phyloP scores from a whole-genome alignment of 2,888 invertebrate genomes.

The Drosophila paranaensis region DNA sequence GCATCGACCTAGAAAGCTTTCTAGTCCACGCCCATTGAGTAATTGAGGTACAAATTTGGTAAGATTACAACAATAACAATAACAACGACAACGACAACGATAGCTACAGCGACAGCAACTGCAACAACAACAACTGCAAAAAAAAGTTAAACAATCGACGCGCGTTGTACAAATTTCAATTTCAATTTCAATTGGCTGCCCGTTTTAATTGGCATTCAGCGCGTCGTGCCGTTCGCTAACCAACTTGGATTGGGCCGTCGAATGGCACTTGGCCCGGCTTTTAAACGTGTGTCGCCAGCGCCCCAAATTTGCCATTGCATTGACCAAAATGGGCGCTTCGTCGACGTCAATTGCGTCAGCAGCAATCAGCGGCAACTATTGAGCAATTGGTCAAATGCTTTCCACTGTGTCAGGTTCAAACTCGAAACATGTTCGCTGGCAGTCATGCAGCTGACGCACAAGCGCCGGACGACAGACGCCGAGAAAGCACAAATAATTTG shows the following conservation, averaged over 20 bases:
- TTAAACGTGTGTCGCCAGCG: constrained; percentile 61
- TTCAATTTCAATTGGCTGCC: constrained; percentile 57
- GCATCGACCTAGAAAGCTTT: constrained; percentile 70
- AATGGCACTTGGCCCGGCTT: constrained; percentile 44
- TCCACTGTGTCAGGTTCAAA: constrained; percentile 76
- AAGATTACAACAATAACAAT: constrained; percentile 21
- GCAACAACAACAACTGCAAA: constrained; percentile 3
- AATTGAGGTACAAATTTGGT: constrained; percentile 40
- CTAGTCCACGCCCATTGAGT: constrained; percentile 51
- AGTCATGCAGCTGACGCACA: constrained; percentile 51
- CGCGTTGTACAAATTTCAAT: constrained; percentile 68
- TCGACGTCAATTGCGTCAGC: constrained; percentile 64
- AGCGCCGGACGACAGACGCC: constrained; percentile 15
- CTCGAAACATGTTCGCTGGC: constrained; percentile 41
- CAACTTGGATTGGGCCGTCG: constrained; percentile 41
- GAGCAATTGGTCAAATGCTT: constrained; percentile 72
- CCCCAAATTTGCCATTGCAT: constrained; percentile 74
- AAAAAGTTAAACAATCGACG: constrained; percentile 64
- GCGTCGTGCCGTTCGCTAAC: constrained; percentile 44
- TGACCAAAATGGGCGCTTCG: constrained; percentile 68
- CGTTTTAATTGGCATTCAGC: constrained; percentile 66
- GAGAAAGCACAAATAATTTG: constrained; percentile 35
- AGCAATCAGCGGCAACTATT: constrained; percentile 46
- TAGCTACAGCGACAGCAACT: not conserved
- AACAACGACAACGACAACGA: constrained; percentile 1